Conservation (phyloP, 1,140 invertebrate genomes). For the Centruroides sculpturatus region DNA sequence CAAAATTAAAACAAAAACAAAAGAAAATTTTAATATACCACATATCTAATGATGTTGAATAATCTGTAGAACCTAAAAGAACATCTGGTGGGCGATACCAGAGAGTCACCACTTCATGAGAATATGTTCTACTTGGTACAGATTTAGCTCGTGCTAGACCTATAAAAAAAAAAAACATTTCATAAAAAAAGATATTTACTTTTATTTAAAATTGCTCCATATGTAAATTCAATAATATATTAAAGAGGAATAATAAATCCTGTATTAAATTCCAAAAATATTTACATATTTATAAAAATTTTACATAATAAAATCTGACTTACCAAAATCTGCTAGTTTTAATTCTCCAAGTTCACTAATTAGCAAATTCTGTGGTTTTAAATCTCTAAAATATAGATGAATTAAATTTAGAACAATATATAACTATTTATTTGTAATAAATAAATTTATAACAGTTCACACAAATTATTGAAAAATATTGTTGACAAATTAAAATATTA, state of each 20-base stretch:
- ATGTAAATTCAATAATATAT: too few relatives aligned
- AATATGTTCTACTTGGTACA: conserved; percentile 57
- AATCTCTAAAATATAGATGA: conserved; percentile 32
- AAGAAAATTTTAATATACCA: conserved; percentile 29
- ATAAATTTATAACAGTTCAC: too few relatives aligned
- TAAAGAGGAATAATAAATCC: background rate
- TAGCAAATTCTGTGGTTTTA: conserved; percentile 46
- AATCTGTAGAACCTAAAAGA: conserved; percentile 49
- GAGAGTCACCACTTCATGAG: conserved; percentile 57
- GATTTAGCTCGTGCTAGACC: conserved; percentile 50
- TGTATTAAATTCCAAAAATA: background rate
- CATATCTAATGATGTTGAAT: conserved; percentile 56
- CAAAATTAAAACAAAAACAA: too few relatives aligned
- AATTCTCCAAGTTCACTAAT: conserved; percentile 53
- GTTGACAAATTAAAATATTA: too few relatives aligned
- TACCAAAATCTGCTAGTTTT: conserved; percentile 47
- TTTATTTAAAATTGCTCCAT: too few relatives aligned
- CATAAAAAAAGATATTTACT: background rate
- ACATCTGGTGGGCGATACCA: conserved; percentile 53
- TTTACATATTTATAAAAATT: background rate
- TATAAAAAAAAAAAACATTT: background rate
- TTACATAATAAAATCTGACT: background rate
- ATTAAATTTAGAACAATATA: too few relatives aligned
- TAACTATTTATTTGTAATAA: too few relatives aligned
- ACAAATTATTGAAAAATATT: too few relatives aligned